Evolutionary conservation across 2,797 vertebrate species (phyloP).

Genomic region (Acomys russatus): DNA sequence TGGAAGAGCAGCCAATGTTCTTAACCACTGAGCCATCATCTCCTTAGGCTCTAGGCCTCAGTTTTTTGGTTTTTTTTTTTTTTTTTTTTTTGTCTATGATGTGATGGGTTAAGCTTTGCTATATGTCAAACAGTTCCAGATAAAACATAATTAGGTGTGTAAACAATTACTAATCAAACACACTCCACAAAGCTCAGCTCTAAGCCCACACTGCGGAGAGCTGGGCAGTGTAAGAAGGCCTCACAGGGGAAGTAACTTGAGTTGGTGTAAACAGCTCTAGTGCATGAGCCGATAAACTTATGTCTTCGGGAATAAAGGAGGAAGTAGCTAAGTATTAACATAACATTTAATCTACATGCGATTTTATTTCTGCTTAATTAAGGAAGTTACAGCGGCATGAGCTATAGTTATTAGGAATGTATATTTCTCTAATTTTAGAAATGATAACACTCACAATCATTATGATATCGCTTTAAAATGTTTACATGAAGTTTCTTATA

Average conservation of each 20-base stretch:
- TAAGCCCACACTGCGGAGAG: background rate
- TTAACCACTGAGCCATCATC: background rate
- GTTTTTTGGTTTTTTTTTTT: too few species aligned
- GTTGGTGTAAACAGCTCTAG: background rate
- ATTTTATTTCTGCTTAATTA: conserved; percentile 45
- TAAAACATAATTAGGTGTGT: conserved; percentile 37
- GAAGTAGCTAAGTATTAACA: background rate
- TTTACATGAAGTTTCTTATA: conserved; percentile 30
- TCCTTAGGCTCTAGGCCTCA: background rate
- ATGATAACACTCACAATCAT: background rate
- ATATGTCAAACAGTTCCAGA: conserved; percentile 27
- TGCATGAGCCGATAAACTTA: background rate
- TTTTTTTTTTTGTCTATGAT: background rate
- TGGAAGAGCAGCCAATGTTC: background rate
- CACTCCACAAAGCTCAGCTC: conserved; percentile 28
- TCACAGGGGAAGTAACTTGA: background rate
- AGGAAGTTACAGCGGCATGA: background rate
- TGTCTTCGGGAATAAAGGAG: conserved; percentile 31
- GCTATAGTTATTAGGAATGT: background rate
- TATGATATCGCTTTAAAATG: conserved; percentile 4
- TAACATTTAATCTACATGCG: conserved; percentile 9
- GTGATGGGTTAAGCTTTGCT: conserved; percentile 22
- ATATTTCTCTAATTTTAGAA: conserved; percentile 18
- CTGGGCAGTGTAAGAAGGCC: background rate
- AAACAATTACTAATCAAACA: conserved; percentile 25